phyloP scores from a whole-genome alignment of 2,888 invertebrate species.

The Drosophila nr. fundita region DNA sequence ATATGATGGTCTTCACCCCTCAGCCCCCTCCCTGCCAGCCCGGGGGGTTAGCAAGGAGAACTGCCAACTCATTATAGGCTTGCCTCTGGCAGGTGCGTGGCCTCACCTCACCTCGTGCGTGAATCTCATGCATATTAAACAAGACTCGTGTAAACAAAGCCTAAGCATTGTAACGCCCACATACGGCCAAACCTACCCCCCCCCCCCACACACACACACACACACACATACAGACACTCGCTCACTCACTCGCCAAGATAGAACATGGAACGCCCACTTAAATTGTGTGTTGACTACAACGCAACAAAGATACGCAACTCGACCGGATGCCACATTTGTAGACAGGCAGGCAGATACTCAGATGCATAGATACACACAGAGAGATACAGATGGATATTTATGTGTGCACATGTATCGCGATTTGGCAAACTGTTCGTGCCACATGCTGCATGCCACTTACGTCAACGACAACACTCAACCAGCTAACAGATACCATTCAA shows the following conservation, averaged over 20 bases:
- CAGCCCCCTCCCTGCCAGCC: not conserved
- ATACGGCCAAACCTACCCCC: conserved; percentile 9
- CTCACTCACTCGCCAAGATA: not conserved
- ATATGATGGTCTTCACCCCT: conserved; percentile 1
- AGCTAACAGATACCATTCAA: conserved; percentile 7
- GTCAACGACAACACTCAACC: conserved; percentile 1
- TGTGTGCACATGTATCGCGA: not conserved
- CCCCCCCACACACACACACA: not conserved
- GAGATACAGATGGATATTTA: not conserved
- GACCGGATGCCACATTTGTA: not conserved
- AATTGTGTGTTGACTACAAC: conserved; percentile 8
- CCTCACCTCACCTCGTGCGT: conserved; percentile 40
- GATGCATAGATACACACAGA: not conserved
- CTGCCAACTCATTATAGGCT: conserved; percentile 52
- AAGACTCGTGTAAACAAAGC: conserved; percentile 66
- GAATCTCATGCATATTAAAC: conserved; percentile 72
- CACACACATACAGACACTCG: not conserved
- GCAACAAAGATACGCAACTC: not conserved
- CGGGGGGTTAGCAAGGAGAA: not conserved
- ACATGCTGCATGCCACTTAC: conserved; percentile 46
- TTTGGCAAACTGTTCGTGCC: conserved; percentile 49
- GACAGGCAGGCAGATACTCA: not conserved
- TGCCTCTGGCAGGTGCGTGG: conserved; percentile 40
- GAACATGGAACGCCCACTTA: conserved; percentile 16
- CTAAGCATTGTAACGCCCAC: conserved; percentile 44